Base-by-base conservation (phyloP, 2,113 vertebrate species). In the Ascaphus truei region DNA sequence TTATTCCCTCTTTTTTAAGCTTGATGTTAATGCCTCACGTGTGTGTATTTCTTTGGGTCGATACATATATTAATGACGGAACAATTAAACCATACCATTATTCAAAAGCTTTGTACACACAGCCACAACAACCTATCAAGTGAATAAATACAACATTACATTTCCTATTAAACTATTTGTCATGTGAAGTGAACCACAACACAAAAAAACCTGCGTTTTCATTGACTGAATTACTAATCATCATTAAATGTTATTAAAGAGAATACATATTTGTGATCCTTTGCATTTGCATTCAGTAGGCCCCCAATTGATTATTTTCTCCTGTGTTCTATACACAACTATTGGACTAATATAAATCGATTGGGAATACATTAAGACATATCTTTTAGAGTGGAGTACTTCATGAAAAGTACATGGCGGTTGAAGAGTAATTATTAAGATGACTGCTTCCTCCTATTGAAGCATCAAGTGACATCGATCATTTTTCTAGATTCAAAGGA, bases 391-490 rank as follows among this genome's bases (percentile, higher is more conserved):
- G 47, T 36, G 41, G 55, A 27, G 43, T 36, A 69, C 22, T 61
- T 61, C 67, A 61, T 71, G 67, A 71, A 60, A 71, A n/a, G n/a
- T 71, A 61, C 33, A 61, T 41, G 56, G 48, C 9, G 67, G 67
- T 52, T 61, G 47, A 41, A 41, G 31, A 61, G 57, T 52, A 50
- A 50, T 61, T 60, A 71, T 61, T 52, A 61, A 61, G 31, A 71
- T 71, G 39, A 61, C 34, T 61, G n/a, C 33, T 48, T 51, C 25
- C 31, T 71, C 16, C 43, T 48, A 50, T 20, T 34, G 18, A 39
- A 59, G 43, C 41, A 50, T 47, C 65, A 58, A 34, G 48, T 51
- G 36, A 12, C 56, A 71, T 61, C 56, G 56, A 71, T 71, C 57
- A 61, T 39, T 51, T 52, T 52, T 52, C 56, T 50, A 20, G 39